Evolutionary conservation across 2,888 invertebrate species (phyloP), one percentile per base, ranked within the genome.

Genomic region (Drosophila mimetica): DNA sequence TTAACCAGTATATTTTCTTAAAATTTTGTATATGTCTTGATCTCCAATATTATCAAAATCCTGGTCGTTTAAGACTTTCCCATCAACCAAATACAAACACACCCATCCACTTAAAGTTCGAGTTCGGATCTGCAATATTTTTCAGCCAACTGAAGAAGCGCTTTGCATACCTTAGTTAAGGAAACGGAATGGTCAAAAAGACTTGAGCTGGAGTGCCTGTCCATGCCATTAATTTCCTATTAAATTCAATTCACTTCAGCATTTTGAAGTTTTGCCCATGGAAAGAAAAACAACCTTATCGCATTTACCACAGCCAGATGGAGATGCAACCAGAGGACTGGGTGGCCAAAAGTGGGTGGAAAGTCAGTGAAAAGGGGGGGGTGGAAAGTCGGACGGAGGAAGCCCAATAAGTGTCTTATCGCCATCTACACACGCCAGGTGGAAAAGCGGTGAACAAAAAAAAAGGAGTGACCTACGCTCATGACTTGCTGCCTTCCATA

Each of bases 391-490:
- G 18, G 7, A 25, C 11, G 42, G 16, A 28, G 58, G 44, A 51
- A 44, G 70, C 36, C 44, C 64, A 69, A 64, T 69, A 71, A 83
- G 52, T 76, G 66, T 59, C 74, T 79, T 83, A 83, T 77, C 74
- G 58, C 59, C 37, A 66, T 67, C 63, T 55, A 54, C 57, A 71
- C 67, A 76, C 66, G 47, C 63, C 54, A 71, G 63, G 71, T 60
- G 54, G 50, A 16, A 65, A n/a, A 32, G 16, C 30, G 46, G 46
- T 6, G 28, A 14, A 36, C 20, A 53, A 64, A 16, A 50, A 53
- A 64, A 16, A 50, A 16, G 37, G 46, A 13, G 11, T 55, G 65
- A 66, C 46, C 55, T 36, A 14, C 51, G 53, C 44, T 30, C 37
- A 48, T 44, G 59, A 41, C 51, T 46, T 14, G 46, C 51, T 36